Evolutionary conservation across 1,140 invertebrate species (phyloP).

Genomic region (Euwallacea fornicatus): DNA sequence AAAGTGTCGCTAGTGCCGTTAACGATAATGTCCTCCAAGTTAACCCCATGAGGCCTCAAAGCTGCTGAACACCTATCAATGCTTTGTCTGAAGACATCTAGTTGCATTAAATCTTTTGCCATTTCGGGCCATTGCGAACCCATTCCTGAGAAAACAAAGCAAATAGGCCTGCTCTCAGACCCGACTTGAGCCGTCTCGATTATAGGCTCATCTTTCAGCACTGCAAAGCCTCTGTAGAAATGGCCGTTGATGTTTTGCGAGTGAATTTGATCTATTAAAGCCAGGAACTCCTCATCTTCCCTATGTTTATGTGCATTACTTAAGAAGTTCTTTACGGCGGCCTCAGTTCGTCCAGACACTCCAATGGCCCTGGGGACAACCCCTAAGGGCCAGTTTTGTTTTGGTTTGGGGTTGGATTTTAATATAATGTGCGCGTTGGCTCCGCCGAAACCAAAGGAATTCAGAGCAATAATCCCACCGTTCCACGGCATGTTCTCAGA

Average conservation of each 20-base stretch:
- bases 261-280: constrained; percentile 75
- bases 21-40: constrained; percentile 79
- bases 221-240: constrained; percentile 73
- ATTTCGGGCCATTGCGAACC: constrained; percentile 96
- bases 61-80: constrained; percentile 75
- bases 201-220: constrained; percentile 59
- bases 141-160: constrained; percentile 96
- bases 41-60: constrained; percentile 74
- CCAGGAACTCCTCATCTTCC: constrained; percentile 75
- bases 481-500: constrained; percentile 77
- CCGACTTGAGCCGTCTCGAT: constrained; percentile 44
- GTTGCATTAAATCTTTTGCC: constrained; percentile 79
- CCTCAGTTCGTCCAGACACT: constrained; percentile 83
- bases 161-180: constrained; percentile 75
- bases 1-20: constrained; percentile 74
- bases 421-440: constrained; percentile 92
- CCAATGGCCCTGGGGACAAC: constrained; percentile 71
- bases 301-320: constrained; percentile 62
- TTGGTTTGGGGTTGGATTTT: constrained; percentile 74
- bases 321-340: constrained; percentile 72
- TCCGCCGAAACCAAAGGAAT: constrained; percentile 97
- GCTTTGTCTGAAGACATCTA: constrained; percentile 78
- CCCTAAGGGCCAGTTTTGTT: constrained; percentile 59
- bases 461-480: constrained; percentile 83
- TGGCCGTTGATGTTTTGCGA: constrained; percentile 70